Base-by-base conservation (phyloP, 2,797 vertebrate species). In the Aselliscus stoliczkanus region DNA sequence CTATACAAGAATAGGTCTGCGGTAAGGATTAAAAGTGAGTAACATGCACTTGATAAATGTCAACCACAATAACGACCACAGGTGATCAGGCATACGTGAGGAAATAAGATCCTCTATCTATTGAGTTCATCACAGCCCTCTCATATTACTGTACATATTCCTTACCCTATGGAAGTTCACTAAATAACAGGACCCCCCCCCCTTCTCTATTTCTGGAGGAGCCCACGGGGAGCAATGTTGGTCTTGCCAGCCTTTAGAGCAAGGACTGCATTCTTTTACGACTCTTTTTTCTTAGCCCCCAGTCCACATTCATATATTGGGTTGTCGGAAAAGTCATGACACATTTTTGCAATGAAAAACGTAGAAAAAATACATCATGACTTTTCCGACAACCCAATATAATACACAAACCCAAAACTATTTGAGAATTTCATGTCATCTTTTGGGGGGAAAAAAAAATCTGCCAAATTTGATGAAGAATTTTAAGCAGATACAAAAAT, bases 401-500 rank as follows among this genome's bases (percentile, higher is more conserved):
- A 21, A 60, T 3, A 93, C n/a, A 89, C 77, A 92, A 85, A 52
- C n/a, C 25, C 34, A 56, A 85, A 69, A 69, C 21, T 56, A 9
- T 73, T 64, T 75, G 58, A 94, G 73, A 85, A 85, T 93, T 92
- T 95, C 73, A 95, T 60, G 72, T 81, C 50, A 70, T 76, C 76
- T 44, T 37, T 62, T 50, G 2, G n/a, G n/a, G 37, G 20, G 4
- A 1, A 2, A 50, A 60, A 81, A 75, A 87, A 77, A 39, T 52
- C 44, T 84, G 11, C 31, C 72, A 85, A 69, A 69, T 85, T 88
- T 83, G n/a, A 56, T 87, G 56, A 92, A 60, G 62, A 44, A 92
- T 85, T 93, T 95, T 70, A 92, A 96, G 50, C 39, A 88, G 72
- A 79, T 79, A 84, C 58, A 88, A 92, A 95, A 91, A 81, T 29